Conservation (phyloP, 2,888 invertebrate species). For the Gastracanthus pulcherrimus region DNA sequence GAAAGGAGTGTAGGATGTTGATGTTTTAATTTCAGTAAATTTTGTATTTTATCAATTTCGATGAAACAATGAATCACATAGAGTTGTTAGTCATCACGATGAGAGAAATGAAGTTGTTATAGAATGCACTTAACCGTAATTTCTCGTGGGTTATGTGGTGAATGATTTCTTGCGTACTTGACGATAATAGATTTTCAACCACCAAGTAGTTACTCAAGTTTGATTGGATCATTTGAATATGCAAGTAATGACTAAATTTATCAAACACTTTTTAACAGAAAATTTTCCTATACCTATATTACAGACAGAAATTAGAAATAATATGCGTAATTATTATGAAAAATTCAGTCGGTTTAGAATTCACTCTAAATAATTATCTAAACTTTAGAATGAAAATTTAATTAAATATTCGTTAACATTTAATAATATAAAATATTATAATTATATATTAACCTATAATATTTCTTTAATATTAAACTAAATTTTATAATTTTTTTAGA, state of each 20-base stretch:
- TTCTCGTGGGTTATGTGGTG: slow-evolving; percentile 10
- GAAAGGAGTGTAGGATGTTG: too few species aligned
- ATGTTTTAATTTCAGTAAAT: background rate
- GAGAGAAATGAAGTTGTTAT: slow-evolving; percentile 22
- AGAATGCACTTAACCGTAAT: background rate
- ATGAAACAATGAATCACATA: background rate
- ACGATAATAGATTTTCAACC: slow-evolving; percentile 30
- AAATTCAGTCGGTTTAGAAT: too few species aligned
- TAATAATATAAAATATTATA: too few species aligned
- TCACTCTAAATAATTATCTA: too few species aligned
- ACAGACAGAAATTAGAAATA: background rate
- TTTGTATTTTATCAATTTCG: background rate
- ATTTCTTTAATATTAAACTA: too few species aligned
- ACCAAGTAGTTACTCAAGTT: slow-evolving; percentile 9
- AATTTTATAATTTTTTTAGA: too few species aligned
- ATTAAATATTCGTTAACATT: too few species aligned
- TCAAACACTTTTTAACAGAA: background rate
- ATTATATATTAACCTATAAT: too few species aligned
- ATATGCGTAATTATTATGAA: background rate
- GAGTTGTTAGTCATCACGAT: background rate
- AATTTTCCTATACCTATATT: background rate
- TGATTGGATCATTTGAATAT: slow-evolving; percentile 32
- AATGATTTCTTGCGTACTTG: slow-evolving; percentile 19
- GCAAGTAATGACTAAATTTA: slow-evolving; percentile 5
- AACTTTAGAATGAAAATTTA: too few species aligned